Percentiles rank a stretch among this genome's conserved stretches.
Conservation (phyloP, 2,113 vertebrate genomes). For the Tauraco erythrolophus region DNA sequence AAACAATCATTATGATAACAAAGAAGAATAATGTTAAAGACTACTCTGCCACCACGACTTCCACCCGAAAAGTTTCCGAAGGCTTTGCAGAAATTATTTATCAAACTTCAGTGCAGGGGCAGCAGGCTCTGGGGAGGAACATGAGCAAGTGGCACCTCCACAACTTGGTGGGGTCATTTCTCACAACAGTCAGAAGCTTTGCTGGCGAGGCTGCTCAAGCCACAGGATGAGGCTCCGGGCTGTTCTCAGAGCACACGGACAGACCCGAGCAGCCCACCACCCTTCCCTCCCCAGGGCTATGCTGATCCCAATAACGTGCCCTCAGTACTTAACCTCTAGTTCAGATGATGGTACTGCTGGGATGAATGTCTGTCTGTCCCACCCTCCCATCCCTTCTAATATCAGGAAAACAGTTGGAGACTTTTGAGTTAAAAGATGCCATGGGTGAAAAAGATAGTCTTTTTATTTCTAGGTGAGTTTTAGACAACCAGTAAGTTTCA, state of each 20-base stretch:
- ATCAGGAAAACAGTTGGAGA: neutral
- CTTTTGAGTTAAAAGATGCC: neutral
- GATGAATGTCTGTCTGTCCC: neutral
- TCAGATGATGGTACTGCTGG: neutral
- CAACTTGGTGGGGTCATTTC: neutral
- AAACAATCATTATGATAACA: slow-evolving; percentile 43
- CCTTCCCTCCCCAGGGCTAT: neutral
- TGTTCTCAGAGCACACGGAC: too few species aligned
- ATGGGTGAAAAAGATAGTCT: neutral
- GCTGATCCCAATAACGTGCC: neutral
- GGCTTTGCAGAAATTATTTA: neutral
- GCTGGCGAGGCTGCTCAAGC: neutral
- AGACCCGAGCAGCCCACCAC: neutral
- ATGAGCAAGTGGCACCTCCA: neutral
- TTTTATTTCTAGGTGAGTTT: neutral
- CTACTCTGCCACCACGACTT: neutral
- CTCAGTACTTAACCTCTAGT: neutral
- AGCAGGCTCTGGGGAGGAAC: neutral
- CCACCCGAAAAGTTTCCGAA: neutral
- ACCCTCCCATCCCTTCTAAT: neutral
- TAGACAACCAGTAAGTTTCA: neutral
- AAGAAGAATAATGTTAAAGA: neutral
- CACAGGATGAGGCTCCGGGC: neutral
- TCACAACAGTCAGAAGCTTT: neutral
- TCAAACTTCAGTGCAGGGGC: neutral